Base-by-base conservation (phyloP, 2,113 vertebrate genomes). In the Pachypanchax playfairii region DNA sequence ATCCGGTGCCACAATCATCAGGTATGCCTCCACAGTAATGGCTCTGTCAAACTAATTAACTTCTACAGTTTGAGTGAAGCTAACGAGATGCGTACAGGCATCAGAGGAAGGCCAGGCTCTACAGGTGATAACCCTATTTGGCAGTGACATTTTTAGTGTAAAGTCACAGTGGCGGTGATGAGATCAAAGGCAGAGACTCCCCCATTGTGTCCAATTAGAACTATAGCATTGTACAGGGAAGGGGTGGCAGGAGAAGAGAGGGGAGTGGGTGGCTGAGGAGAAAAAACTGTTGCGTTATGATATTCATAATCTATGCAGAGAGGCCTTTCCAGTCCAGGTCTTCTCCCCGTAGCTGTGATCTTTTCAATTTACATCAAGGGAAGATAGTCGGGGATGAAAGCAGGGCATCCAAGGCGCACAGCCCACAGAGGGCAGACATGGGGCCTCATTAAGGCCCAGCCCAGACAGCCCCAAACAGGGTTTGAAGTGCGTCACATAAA, bases 161-260 rank as follows among this genome's bases (percentile, higher is more conserved):
- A 97, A 98, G 95, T 95, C 95, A 96, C 92, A 92, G 92, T 93
- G 90, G 90, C 94, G 95, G 91, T 94, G 94, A 97, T 93, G 92
- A 95, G 95, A 98, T 99, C 95, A 99, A 98, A 99, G 94, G 87
- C 76, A 93, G 75, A 92, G 92, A 92, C 92, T 95, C 84, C 95
- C 95, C 97, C 96, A 95, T 90, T 94, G 97, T 96, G 96, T 98
- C 96, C 94, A 98, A 98, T 99, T 98, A 99, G 93, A 95, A 93
- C 90, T 90, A 91, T 87, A 93, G 93, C 94, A 96, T 94, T 93
- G 91, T 91, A 93, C 90, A 64, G 77, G 83, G 85, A 85, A 82
- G 66, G 77, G 77, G 75, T 64, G 76, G 84, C 54, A 25, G 65
- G 59, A 52, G 57, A 29, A 51, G 65, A 58, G 75, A 44, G 47